phyloP scores from a whole-genome alignment of 2,888 invertebrate genomes.

The Andrena bucephala region DNA sequence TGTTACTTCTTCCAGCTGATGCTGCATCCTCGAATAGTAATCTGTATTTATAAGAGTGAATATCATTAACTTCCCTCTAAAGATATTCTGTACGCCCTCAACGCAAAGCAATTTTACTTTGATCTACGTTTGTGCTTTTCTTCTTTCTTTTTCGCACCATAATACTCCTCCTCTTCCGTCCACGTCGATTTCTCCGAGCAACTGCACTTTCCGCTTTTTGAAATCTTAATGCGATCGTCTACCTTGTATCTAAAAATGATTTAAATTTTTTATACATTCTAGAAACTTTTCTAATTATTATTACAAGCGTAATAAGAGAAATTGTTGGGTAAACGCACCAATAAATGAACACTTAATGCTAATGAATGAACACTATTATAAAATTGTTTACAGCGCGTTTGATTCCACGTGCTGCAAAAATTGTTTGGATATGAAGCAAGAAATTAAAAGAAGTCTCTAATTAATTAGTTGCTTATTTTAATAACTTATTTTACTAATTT shows the following conservation, averaged over 20 bases:
- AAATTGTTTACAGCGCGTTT: too few species aligned
- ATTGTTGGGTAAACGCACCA: neutral
- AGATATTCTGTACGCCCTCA: neutral
- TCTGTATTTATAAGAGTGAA: neutral
- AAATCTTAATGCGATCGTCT: neutral
- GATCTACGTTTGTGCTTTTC: neutral
- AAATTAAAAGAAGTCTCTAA: too few species aligned
- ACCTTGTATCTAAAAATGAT: constrained; percentile 5
- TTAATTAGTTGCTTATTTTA: too few species aligned
- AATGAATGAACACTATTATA: too few species aligned
- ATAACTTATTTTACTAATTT: too few species aligned
- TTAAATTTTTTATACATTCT: neutral
- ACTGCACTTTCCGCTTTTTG: constrained; percentile 6
- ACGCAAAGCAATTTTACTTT: constrained; percentile 3
- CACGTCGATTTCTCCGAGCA: constrained; percentile 30
- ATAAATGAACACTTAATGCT: too few species aligned
- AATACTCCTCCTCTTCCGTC: constrained; percentile 14
- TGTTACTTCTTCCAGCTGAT: neutral
- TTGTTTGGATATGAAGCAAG: too few species aligned
- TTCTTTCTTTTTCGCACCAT: neutral
- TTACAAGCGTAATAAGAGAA: neutral
- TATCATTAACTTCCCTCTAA: neutral
- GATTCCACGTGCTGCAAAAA: too few species aligned
- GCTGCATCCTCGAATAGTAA: neutral
- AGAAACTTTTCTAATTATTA: neutral